Conservation (phyloP, 2,888 invertebrate genomes). For the Linnaemya vulpina region DNA sequence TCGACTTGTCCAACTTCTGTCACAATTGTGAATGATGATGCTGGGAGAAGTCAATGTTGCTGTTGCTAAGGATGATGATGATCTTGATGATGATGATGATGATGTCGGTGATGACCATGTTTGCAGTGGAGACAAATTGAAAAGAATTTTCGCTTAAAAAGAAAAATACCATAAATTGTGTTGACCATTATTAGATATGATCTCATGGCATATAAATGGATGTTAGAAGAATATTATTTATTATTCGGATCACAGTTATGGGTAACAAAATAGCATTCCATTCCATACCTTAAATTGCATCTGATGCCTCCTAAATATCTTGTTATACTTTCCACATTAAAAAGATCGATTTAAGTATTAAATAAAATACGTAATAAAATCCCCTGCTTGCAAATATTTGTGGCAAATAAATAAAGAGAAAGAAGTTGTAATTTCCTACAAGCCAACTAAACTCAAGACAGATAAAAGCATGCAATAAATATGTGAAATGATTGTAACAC, state of each 20-base stretch:
- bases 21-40: constrained; percentile 61
- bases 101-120: constrained; percentile 29
- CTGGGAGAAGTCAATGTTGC: constrained; percentile 5
- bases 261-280: background rate
- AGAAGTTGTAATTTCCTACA: background rate
- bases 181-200: constrained; percentile 63
- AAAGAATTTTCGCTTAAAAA: constrained; percentile 33
- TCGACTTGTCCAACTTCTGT: constrained; percentile 69
- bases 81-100: constrained; percentile 39
- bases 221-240: constrained; percentile 29
- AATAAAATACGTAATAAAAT: background rate
- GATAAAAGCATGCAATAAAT: constrained; percentile 22
- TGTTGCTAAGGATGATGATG: constrained; percentile 13
- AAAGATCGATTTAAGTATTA: too few species aligned
- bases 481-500: constrained; percentile 70
- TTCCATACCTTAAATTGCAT: background rate
- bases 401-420: background rate
- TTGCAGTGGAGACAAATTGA: background rate
- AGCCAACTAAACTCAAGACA: background rate
- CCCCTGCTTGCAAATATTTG: too few species aligned
- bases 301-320: too few species aligned
- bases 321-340: background rate
- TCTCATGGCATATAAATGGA: constrained; percentile 59
- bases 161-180: constrained; percentile 38
- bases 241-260: constrained; percentile 18